phyloP scores from a whole-genome alignment of 2,888 invertebrate species.

The Bibio marci region DNA sequence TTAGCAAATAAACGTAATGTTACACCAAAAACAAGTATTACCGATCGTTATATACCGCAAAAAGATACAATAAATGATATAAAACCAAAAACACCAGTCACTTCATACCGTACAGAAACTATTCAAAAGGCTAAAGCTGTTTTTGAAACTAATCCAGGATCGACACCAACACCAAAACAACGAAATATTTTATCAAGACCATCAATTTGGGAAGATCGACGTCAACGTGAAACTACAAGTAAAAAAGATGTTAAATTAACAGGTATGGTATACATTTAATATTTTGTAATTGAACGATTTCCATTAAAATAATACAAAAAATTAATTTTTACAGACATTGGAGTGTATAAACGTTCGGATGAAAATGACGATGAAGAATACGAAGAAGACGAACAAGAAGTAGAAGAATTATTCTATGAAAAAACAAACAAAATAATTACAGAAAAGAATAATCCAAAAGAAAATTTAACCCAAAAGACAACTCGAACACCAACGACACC shows the following conservation, averaged over 20 bases:
- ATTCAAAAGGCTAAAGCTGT: slow-evolving; percentile 52
- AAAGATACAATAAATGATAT: slow-evolving; percentile 6
- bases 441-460: too few relatives aligned
- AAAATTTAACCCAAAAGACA: neutral
- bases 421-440: too few relatives aligned
- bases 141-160: slow-evolving; percentile 43
- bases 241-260: slow-evolving; percentile 26
- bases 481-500: neutral
- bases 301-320: slow-evolving; percentile 17
- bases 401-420: neutral
- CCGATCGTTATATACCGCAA: slow-evolving; percentile 8
- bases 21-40: neutral
- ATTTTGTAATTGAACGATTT: too few relatives aligned
- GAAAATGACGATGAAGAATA: slow-evolving; percentile 2
- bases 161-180: slow-evolving; percentile 20
- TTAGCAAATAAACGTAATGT: neutral
- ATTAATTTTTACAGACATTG: slow-evolving; percentile 7
- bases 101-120: slow-evolving; percentile 41
- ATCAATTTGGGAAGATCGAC: slow-evolving; percentile 29
- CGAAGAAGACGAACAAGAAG: neutral
- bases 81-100: slow-evolving; percentile 16
- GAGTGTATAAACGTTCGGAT: slow-evolving; percentile 7
- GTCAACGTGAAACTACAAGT: slow-evolving; percentile 8
- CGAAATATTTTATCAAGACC: slow-evolving; percentile 34
- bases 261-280: slow-evolving; percentile 28